A percentile compares a stretch with the other conserved stretches of the same genome.
phyloP scores from a whole-genome alignment of 2,888 invertebrate species.

The Agonopterix subpropinquella region DNA sequence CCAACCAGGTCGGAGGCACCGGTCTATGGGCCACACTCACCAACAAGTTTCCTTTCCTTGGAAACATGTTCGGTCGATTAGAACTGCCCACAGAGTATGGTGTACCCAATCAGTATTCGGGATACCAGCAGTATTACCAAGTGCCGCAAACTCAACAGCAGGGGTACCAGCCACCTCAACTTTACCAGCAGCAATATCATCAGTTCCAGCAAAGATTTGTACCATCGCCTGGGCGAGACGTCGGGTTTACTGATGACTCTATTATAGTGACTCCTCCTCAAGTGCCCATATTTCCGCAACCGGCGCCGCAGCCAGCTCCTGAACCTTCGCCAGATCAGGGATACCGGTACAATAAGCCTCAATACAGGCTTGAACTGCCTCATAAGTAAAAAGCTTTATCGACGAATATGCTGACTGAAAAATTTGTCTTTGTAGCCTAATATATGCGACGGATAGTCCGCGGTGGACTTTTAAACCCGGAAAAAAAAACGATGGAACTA shows the following conservation, averaged over 20 bases:
- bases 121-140: slow-evolving; percentile 10
- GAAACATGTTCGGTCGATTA: slow-evolving; percentile 62
- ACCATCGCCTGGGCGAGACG: slow-evolving; percentile 48
- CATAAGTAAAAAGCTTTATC: slow-evolving; percentile 35
- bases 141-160: slow-evolving; percentile 7
- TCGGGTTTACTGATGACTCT: slow-evolving; percentile 61
- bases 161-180: slow-evolving; percentile 19
- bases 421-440: no score
- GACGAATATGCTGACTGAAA: no score
- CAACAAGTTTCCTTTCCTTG: slow-evolving; percentile 62
- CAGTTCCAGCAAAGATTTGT: slow-evolving; percentile 31
- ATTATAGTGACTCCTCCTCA: slow-evolving; percentile 65
- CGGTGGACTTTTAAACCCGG: no score
- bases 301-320: slow-evolving; percentile 19
- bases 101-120: slow-evolving; percentile 15
- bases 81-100: slow-evolving; percentile 48
- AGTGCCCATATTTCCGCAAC: slow-evolving; percentile 38
- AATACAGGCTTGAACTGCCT: slow-evolving; percentile 55
- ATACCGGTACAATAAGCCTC: slow-evolving; percentile 61
- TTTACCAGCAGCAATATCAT: slow-evolving; percentile 18
- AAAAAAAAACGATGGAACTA: no score
- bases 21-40: slow-evolving; percentile 60
- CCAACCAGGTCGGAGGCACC: slow-evolving; percentile 63
- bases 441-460: no score
- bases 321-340: slow-evolving; percentile 33